Conservation (phyloP, 2,113 vertebrate genomes). For the Tautogolabrus adspersus region DNA sequence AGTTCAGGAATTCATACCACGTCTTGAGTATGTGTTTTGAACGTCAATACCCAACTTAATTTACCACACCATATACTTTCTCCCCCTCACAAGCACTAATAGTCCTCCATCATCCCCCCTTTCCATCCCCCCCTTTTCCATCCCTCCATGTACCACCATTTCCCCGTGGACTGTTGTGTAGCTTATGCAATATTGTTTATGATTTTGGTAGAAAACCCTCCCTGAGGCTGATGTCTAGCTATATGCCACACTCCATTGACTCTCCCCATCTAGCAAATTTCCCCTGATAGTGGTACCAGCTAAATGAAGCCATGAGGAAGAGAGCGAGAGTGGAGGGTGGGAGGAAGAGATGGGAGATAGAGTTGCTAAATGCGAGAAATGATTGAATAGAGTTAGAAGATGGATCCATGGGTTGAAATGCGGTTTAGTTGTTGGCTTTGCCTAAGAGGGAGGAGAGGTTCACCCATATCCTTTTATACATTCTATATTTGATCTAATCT, state of each 20-base stretch:
- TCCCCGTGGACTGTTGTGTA: constrained; percentile 73
- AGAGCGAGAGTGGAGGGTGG: constrained; percentile 32
- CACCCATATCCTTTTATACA: constrained; percentile 54
- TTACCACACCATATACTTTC: constrained; percentile 73
- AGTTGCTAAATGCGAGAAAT: constrained; percentile 55
- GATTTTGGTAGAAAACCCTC: constrained; percentile 80
- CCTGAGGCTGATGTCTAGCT: constrained; percentile 77
- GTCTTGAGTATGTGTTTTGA: constrained; percentile 48
- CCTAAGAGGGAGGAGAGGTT: constrained; percentile 49
- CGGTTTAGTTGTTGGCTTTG: constrained; percentile 42
- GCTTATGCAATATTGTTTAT: constrained; percentile 83
- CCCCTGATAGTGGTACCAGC: constrained; percentile 81
- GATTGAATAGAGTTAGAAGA: constrained; percentile 47
- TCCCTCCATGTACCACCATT: constrained; percentile 47
- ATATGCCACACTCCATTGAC: constrained; percentile 82
- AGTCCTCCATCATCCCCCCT: constrained; percentile 66
- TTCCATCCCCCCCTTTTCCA: constrained; percentile 16
- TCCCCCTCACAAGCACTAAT: constrained; percentile 59
- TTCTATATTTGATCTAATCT: background rate
- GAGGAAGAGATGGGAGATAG: constrained; percentile 34
- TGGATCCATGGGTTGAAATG: constrained; percentile 39
- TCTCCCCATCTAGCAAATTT: constrained; percentile 84
- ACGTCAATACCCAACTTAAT: constrained; percentile 67
- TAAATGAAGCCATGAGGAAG: constrained; percentile 82
- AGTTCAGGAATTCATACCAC: constrained; percentile 4